A percentile compares a stretch with the other conserved stretches of the same genome.
These are phyloP conservation scores for Tachina fera DNA, from an alignment of 2,888 invertebrate species.

Conservation along the genomic window DNA sequence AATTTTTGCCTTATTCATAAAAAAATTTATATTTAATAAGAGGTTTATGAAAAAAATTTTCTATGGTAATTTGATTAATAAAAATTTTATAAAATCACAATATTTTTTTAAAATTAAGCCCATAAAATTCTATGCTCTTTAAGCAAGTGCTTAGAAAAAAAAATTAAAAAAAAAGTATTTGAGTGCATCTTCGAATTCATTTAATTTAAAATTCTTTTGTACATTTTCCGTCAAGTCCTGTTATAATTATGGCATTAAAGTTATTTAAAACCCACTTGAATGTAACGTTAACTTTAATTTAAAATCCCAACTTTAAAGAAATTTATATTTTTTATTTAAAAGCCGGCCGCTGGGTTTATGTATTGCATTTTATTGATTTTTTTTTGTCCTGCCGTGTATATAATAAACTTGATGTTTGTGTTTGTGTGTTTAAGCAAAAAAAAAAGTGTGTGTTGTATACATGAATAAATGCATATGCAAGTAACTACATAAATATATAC, in stretches of 20 bases:
- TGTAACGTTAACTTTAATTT: not conserved
- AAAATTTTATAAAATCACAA: too few relatives aligned
- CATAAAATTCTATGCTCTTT: too few relatives aligned
- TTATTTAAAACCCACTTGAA: too few relatives aligned
- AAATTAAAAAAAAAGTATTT: not conserved
- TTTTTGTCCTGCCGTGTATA: slow-evolving; percentile 1
- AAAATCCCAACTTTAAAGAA: not conserved
- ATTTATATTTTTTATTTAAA: slow-evolving; percentile 23
- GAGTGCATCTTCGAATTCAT: too few relatives aligned
- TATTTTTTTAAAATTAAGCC: too few relatives aligned
- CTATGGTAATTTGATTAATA: too few relatives aligned
- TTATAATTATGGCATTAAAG: too few relatives aligned
- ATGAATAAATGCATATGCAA: not conserved
- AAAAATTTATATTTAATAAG: too few relatives aligned
- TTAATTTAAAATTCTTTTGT: too few relatives aligned
- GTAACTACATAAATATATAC: not conserved
- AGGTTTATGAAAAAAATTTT: too few relatives aligned
- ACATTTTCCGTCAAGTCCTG: too few relatives aligned
- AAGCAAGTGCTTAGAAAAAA: not conserved
- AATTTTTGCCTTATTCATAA: too few relatives aligned
- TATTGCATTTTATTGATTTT: slow-evolving; percentile 63
- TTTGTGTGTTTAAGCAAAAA: not conserved
- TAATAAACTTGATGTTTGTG: not conserved
- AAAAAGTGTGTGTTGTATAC: not conserved
- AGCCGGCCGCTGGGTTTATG: slow-evolving; percentile 39